Base-by-base conservation (phyloP, 92 coral and sea anemone species). In the Meandrina meandrites region DNA sequence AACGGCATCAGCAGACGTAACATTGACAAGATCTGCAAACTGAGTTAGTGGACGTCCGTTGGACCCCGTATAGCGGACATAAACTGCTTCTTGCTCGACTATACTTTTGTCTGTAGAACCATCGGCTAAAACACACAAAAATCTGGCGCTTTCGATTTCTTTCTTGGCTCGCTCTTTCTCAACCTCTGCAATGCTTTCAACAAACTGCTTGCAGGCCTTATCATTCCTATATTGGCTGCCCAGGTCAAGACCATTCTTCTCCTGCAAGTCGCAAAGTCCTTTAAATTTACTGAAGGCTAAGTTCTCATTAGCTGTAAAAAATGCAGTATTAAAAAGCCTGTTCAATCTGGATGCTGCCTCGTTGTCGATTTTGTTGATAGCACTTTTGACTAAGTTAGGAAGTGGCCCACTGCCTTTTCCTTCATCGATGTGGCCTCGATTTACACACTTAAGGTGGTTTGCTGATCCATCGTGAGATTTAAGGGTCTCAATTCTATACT, bases 41-140 rank as follows among this genome's bases (percentile, higher is more conserved):
- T 87, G 85, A 40, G 81, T 80, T 15, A 56, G 51, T 15, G 86
- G 80, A 14, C 86, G 37, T 30, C 91, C 84, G 12, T 86, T 86
- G 48, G 34, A 35, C 14, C 69, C 79, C n/a, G 79, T 79, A 37
- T 32, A 87, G 50, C 90, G 57, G 19, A 79, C 90, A 80, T 37
- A 87, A 51, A 87, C 90, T 16, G 86, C 15, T 64, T 62, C 75
- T 62, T 87, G 81, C 81, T 87, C 81, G 2, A 74, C 57, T 21
- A 87, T 66, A 56, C 90, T 81, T 74, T 48, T 64, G 80, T 87
- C 90, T 21, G 90, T 87, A 24, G 86, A 70, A 50, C 86, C 80
- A 68, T 87, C 90, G 53, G 86, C 70, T 12, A 79, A 18, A 32
- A 87, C 86, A 81, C 86, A 87, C 86, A 87, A 45, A 27, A 87